These are phyloP conservation scores for Drosophila parthenogenetica DNA, from an alignment of 2,888 invertebrate species.

Conservation along the genomic window DNA sequence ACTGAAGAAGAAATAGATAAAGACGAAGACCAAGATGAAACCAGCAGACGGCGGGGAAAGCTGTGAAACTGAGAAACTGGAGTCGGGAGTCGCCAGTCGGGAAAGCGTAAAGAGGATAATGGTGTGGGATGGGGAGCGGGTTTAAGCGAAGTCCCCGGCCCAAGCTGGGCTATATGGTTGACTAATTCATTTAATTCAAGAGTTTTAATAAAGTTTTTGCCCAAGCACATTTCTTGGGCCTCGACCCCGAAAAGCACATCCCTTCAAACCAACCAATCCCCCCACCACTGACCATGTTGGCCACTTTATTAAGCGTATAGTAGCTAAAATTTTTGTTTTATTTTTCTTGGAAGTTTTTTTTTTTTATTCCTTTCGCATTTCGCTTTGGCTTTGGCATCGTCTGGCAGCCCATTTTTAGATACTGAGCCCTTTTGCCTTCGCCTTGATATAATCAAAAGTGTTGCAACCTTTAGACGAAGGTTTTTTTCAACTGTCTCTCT, in stretches of 20 bases:
- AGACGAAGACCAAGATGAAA: conserved; percentile 46
- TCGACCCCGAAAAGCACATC: conserved; percentile 23
- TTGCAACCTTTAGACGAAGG: conserved; percentile 62
- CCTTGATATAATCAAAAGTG: conserved; percentile 78
- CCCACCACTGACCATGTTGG: conserved; percentile 24
- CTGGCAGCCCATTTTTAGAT: conserved; percentile 54
- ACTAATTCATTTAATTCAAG: conserved; percentile 80
- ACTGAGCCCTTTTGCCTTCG: conserved; percentile 47
- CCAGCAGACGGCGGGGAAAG: conserved; percentile 1
- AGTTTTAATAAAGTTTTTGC: conserved; percentile 80
- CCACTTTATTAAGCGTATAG: conserved; percentile 76
- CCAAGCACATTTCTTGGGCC: conserved; percentile 67
- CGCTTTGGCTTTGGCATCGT: conserved; percentile 36
- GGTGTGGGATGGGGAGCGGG: conserved; percentile 14
- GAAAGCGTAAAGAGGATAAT: background rate
- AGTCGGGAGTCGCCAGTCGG: conserved; percentile 35
- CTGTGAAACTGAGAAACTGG: background rate
- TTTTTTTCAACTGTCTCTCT: conserved; percentile 32
- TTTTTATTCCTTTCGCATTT: conserved; percentile 34
- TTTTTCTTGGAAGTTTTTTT: conserved; percentile 30
- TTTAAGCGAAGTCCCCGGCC: conserved; percentile 49
- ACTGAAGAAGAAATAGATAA: conserved; percentile 74
- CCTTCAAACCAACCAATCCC: background rate
- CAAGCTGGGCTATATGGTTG: conserved; percentile 78
- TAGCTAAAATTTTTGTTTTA: conserved; percentile 62